These are phyloP conservation scores for Argyresthia goedartella DNA, from an alignment of 2,888 invertebrate genomes.

Conservation along the genomic window DNA sequence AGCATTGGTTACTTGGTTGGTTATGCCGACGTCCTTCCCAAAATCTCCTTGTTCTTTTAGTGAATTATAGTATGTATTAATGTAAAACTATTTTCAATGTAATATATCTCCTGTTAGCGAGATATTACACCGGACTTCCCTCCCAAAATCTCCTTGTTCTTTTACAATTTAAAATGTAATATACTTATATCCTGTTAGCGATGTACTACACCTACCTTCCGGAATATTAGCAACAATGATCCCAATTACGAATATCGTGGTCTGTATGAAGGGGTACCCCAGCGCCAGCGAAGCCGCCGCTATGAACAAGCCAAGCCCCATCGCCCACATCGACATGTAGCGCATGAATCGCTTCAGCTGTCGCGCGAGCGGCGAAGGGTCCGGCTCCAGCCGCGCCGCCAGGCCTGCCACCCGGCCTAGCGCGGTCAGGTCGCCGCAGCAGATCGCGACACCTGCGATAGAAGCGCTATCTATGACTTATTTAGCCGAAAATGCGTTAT, in stretches of 20 bases:
- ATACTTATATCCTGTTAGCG: no score
- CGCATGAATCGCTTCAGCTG: slow-evolving; percentile 98
- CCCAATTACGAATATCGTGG: slow-evolving; percentile 95
- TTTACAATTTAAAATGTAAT: no score
- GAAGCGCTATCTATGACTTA: no score
- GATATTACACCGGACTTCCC: no score
- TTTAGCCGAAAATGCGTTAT: no score
- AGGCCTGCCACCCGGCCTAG: slow-evolving; percentile 95
- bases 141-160: no score
- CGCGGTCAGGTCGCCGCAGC: slow-evolving; percentile 85
- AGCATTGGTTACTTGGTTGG: no score
- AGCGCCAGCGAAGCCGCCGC: slow-evolving; percentile 94
- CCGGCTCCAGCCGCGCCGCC: slow-evolving; percentile 91
- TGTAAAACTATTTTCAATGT: no score
- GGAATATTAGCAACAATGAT: slow-evolving; percentile 99
- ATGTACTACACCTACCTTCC: slow-evolving; percentile 71
- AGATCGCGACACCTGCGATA: slow-evolving; percentile 75
- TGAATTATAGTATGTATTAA: no score
- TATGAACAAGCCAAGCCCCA: slow-evolving; percentile 92
- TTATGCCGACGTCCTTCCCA: no score
- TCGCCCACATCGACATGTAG: slow-evolving; percentile 92
- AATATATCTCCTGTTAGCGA: no score
- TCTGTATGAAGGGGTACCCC: slow-evolving; percentile 98
- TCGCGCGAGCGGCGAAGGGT: slow-evolving; percentile 95
- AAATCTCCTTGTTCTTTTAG: no score